Evolutionary conservation across 2,888 invertebrate genomes (phyloP), one percentile per base, ranked within the genome.

Genomic region (Chromoteleia sp.): DNA sequence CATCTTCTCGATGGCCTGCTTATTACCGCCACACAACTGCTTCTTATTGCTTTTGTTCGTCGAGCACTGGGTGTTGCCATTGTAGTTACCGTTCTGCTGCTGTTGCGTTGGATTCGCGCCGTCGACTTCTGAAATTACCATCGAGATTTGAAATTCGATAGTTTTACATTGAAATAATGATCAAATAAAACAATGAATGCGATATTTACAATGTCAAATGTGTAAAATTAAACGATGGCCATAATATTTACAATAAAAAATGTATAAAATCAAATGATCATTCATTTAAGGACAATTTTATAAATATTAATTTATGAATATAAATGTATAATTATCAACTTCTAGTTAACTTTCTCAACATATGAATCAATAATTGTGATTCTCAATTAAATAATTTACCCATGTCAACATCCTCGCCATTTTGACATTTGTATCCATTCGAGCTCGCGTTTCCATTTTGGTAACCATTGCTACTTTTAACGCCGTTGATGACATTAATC

Each of bases 1-100:
- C 95, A 99, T 98, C 87, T 97, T 95, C 92, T 98, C 98, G 84
- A 98, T 96, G 8, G 97, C 97, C 68, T 95, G 95, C 88, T 96
- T 96, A 88, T 94, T 93, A 39, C 95, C 95, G 82, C 96, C 94
- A 88, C 95, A 94, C 78, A 94, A 88, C 90, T 94, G 92, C 86
- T 93, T 91, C 87, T 90, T 91, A 78, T 82, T 89, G 84, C 85
- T 85, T 82, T 89, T 90, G 39, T 84, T 87, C 54, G 84, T 84
- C 56, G 88, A 81, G 52, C 84, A 86, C 7, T 88, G 88, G 12
- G 61, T 78, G 65, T 71, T 85, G 25, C 82, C 78, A 74, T 84
- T 87, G 65, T 84, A 86, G 70, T 81, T 86, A 25, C 86, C 86
- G 14, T 89, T 89, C 41, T 85, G 87, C 39, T 87, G 86, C 29